Evolutionary conservation across 2,888 invertebrate genomes (phyloP), one percentile per base, ranked within the genome.

Genomic region (Operophtera brumata): DNA sequence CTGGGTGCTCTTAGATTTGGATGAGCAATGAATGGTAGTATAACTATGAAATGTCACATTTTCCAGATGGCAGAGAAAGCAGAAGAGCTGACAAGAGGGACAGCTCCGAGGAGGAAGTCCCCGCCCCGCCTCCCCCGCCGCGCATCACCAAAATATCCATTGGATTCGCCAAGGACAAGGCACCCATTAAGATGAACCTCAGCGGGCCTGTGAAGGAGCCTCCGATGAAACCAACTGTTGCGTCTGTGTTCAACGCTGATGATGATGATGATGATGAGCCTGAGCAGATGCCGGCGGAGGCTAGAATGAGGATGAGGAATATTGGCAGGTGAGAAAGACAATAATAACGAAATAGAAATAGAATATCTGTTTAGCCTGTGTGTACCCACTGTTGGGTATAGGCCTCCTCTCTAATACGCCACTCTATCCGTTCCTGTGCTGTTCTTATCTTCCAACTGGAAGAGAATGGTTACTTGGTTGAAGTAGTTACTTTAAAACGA

Each of bases 231-330:
- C 83, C 87, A 4, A 91, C 91, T 40, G 92, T 95, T 9, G 95
- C 95, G 0, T 93, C 95, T 0, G 94, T 94, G n/a, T 96, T 96
- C 71, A 94, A 93, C 74, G 92, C 93, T 59, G 93, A 93, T 68
- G 94, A 94, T 68, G 93, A 93, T n/a, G n/a, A n/a, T 61, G 92
- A 93, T 60, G 92, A 94, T 47, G 96, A 96, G 68, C 96, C 95
- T 0, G 96, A 97, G 80, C 96, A 97, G 84, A 97, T 97, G 96
- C 97, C 97, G 1, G 94, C 96, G 0, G 97, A 97, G 85, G 97
- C 97, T 6, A 93, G 93, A 71, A 97, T 97, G 97, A 92, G 96
- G 66, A 97, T 97, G 97, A 93, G 96, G 77, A 97, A 97, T 88
- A 96, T 97, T 79, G 97, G 97, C 71, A 93, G 96, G 96, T 95